Evolutionary conservation across 2,797 vertebrate species (phyloP).

Genomic region (Galaxias olidus): DNA sequence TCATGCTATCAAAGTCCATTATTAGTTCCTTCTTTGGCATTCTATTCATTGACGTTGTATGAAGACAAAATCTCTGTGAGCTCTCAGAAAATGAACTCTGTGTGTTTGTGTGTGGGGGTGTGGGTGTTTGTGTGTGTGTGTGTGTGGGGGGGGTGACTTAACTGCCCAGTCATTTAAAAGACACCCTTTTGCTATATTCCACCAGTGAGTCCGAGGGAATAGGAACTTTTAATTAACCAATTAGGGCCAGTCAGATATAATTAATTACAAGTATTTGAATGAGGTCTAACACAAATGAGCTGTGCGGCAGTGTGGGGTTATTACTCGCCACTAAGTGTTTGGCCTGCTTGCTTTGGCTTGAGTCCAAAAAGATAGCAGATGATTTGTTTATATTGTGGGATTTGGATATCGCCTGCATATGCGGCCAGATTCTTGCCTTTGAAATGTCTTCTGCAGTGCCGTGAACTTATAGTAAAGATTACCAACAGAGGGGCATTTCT

Average conservation of each 20-base stretch:
- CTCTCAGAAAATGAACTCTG: too few relatives aligned
- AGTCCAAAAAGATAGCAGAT: constrained; percentile 23
- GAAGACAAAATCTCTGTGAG: not conserved
- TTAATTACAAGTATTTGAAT: constrained; percentile 40
- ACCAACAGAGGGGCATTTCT: not conserved
- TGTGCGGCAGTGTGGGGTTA: constrained; percentile 11
- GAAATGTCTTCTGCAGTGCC: not conserved
- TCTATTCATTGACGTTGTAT: not conserved
- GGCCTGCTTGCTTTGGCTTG: constrained; percentile 17
- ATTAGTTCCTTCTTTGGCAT: not conserved
- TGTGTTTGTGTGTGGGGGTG: too few relatives aligned
- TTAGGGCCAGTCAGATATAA: constrained; percentile 30
- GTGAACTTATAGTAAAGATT: constrained; percentile 3
- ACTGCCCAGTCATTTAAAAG: constrained; percentile 5
- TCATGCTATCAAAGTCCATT: not conserved
- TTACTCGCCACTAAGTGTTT: constrained; percentile 20
- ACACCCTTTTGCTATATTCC: constrained; percentile 4
- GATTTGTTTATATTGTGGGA: constrained; percentile 16
- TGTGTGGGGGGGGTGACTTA: too few relatives aligned
- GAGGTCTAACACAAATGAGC: constrained; percentile 32
- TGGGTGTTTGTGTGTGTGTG: too few relatives aligned
- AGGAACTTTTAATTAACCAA: constrained; percentile 33
- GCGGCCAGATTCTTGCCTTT: constrained; percentile 2
- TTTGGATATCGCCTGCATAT: constrained; percentile 17
- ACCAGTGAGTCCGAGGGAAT: constrained; percentile 17